A percentile compares a stretch with the other conserved stretches of the same genome.
phyloP scores from a whole-genome alignment of 2,888 invertebrate species.

The Phengaris arion region DNA sequence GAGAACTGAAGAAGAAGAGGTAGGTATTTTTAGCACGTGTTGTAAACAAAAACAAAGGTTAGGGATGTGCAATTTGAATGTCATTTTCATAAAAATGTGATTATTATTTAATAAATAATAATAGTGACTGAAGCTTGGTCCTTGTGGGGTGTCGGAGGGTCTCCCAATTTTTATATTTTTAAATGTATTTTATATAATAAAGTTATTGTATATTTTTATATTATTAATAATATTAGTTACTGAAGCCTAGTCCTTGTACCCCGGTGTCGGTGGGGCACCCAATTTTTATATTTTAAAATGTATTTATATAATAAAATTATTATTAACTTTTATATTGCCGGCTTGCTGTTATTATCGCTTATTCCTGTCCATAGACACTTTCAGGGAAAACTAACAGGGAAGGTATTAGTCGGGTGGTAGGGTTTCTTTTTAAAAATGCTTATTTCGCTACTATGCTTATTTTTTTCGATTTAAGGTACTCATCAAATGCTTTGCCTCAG shows the following conservation, averaged over 20 bases:
- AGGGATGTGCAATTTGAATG: slow-evolving; percentile 21
- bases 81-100: slow-evolving; percentile 27
- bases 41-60: slow-evolving; percentile 29
- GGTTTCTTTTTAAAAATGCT: slow-evolving; percentile 28
- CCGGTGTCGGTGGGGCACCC: slow-evolving; percentile 13
- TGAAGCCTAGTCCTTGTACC: slow-evolving; percentile 21
- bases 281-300: slow-evolving; percentile 27
- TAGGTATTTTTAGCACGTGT: slow-evolving; percentile 28
- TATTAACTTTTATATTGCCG: slow-evolving; percentile 27
- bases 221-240: slow-evolving; percentile 16
- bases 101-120: slow-evolving; percentile 25
- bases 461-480: slow-evolving; percentile 23
- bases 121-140: slow-evolving; percentile 10
- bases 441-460: slow-evolving; percentile 27
- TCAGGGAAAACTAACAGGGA: slow-evolving; percentile 27
- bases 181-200: slow-evolving; percentile 26
- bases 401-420: slow-evolving; percentile 24
- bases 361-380: slow-evolving; percentile 28
- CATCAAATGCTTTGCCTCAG: slow-evolving; percentile 27
- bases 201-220: slow-evolving; percentile 21
- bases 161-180: slow-evolving; percentile 20
- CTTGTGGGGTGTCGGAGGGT: background rate
- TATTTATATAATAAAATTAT: slow-evolving; percentile 27
- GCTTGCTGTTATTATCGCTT: slow-evolving; percentile 26
- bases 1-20: slow-evolving; percentile 25